A percentile compares a stretch with the other conserved stretches of the same genome.
phyloP scores from a whole-genome alignment of 2,797 vertebrate genomes.

The Furcifer pardalis region DNA sequence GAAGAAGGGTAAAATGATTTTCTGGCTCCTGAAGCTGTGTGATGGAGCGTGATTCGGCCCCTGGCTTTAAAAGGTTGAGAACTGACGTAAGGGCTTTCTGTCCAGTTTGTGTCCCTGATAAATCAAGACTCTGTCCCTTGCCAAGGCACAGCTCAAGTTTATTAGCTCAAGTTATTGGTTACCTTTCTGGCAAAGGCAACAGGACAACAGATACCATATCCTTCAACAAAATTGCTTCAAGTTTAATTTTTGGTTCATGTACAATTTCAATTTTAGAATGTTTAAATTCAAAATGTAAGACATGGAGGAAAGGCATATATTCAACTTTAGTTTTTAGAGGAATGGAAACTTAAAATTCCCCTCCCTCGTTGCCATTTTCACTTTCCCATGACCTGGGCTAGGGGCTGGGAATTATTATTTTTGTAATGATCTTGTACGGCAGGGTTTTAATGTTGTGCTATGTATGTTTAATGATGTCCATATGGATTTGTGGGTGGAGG shows the following conservation, averaged over 20 bases:
- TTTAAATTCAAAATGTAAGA: neutral
- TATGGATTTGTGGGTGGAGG: slow-evolving; percentile 74
- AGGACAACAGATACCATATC: neutral
- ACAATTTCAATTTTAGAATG: neutral
- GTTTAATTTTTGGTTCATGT: neutral
- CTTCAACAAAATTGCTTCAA: neutral
- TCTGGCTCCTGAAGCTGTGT: too few species aligned
- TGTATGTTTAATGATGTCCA: slow-evolving; percentile 73
- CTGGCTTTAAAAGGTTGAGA: too few species aligned
- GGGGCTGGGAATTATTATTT: slow-evolving; percentile 53
- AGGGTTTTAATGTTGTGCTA: slow-evolving; percentile 66
- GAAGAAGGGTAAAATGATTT: too few species aligned
- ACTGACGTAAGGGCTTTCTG: neutral
- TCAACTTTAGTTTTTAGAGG: neutral
- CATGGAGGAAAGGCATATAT: neutral
- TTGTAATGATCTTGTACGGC: slow-evolving; percentile 63
- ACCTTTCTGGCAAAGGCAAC: neutral
- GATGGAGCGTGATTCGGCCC: too few species aligned
- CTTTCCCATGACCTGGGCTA: slow-evolving; percentile 71
- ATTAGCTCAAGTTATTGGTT: neutral
- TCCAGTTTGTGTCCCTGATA: neutral
- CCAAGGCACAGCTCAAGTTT: neutral
- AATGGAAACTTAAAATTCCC: neutral
- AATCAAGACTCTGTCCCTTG: neutral
- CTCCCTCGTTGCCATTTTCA: slow-evolving; percentile 49